Percentiles rank a stretch among this genome's conserved stretches.
phyloP scores from a whole-genome alignment of 23 tunicate species.

The Oikopleura albicans region DNA sequence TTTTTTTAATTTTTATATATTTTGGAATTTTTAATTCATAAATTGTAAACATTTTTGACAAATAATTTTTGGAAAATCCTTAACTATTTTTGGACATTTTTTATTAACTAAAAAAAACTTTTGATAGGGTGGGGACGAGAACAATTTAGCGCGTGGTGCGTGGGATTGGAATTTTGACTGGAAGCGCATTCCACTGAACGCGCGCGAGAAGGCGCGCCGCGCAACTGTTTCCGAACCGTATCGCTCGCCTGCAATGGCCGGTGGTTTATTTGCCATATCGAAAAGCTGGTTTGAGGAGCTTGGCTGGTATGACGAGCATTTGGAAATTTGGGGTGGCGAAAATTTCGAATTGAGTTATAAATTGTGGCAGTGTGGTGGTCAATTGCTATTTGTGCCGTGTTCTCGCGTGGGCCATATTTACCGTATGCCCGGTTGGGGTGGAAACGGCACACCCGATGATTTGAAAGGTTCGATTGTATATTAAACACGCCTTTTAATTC shows the following conservation, averaged over 20 bases:
- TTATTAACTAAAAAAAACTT: too few species aligned
- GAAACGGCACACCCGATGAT: slow-evolving; percentile 57
- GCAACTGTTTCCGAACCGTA: slow-evolving; percentile 53
- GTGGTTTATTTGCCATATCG: slow-evolving; percentile 77
- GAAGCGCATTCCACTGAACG: slow-evolving; percentile 80
- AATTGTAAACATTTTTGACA: too few species aligned
- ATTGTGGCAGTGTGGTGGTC: slow-evolving; percentile 98
- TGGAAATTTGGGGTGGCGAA: slow-evolving; percentile 98
- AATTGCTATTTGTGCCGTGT: slow-evolving; percentile 81
- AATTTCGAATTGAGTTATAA: slow-evolving; percentile 89
- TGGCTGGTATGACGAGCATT: slow-evolving; percentile 62
- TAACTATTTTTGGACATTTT: too few species aligned
- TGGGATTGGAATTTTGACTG: slow-evolving; percentile 93
- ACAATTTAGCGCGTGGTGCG: slow-evolving; percentile 83
- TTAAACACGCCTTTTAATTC: not conserved
- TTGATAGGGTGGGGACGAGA: slow-evolving; percentile 86
- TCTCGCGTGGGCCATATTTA: slow-evolving; percentile 88
- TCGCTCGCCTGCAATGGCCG: slow-evolving; percentile 78
- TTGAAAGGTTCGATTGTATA: not conserved
- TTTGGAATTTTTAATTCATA: too few species aligned
- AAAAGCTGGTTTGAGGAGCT: slow-evolving; percentile 55
- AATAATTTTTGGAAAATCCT: too few species aligned
- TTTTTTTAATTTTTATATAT: too few species aligned
- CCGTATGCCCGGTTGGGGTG: slow-evolving; percentile 83
- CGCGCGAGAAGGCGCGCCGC: slow-evolving; percentile 45